Evolutionary conservation across 2,113 vertebrate species (phyloP).

Genomic region (Bujurquina vittata): DNA sequence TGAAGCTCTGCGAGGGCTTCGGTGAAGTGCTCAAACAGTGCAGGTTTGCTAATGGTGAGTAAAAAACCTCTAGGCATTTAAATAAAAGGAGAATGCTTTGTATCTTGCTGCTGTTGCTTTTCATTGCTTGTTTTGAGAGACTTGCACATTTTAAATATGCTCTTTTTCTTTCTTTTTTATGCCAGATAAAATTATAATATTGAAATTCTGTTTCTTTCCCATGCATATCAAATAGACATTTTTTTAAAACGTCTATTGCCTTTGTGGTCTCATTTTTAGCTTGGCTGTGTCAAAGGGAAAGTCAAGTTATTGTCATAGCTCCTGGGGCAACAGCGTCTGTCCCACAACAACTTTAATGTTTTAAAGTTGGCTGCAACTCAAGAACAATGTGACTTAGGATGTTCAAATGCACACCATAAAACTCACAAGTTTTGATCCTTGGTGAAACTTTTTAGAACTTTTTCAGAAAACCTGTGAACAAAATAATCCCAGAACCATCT

Average conservation of each 20-base stretch:
- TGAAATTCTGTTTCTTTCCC: accelerated
- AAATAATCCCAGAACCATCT: too few species aligned
- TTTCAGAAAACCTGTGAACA: too few species aligned
- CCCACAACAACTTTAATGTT: too few species aligned
- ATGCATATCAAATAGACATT: accelerated
- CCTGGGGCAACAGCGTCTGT: too few species aligned
- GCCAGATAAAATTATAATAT: neutral
- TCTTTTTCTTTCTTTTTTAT: neutral
- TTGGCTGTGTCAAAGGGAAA: too few species aligned
- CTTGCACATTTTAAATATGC: neutral
- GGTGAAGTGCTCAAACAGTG: constrained; percentile 94
- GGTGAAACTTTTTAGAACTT: too few species aligned
- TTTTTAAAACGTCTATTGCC: neutral
- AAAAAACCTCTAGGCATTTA: neutral
- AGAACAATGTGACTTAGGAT: too few species aligned
- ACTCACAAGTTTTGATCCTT: too few species aligned
- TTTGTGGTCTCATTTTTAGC: neutral
- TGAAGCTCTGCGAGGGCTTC: constrained; percentile 94
- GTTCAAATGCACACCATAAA: too few species aligned
- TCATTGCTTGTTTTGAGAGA: neutral
- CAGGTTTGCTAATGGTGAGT: constrained; percentile 89
- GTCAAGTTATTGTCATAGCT: too few species aligned
- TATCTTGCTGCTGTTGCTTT: neutral
- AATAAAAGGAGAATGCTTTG: neutral
- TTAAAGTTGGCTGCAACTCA: too few species aligned